Evolutionary conservation across 2,113 vertebrate species (phyloP).

Genomic region (Nibea coibor): DNA sequence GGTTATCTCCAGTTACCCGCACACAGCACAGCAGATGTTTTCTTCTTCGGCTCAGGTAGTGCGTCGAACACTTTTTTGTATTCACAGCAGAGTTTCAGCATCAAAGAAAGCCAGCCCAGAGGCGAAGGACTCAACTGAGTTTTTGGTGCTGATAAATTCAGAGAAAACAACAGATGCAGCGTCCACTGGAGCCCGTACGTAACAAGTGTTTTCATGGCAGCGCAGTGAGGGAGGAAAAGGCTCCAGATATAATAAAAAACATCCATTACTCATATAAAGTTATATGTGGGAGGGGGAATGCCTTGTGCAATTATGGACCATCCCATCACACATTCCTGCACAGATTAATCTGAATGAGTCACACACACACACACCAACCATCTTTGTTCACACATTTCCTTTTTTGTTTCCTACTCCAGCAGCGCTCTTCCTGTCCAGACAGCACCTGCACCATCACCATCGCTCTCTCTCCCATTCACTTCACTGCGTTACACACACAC

Average conservation of each 20-base stretch:
- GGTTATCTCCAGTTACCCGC: slow-evolving; percentile 46
- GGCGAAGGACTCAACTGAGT: slow-evolving; percentile 46
- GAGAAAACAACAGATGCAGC: slow-evolving; percentile 28
- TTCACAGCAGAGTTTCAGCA: slow-evolving; percentile 19
- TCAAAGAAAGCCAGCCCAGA: slow-evolving; percentile 28
- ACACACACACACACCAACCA: slow-evolving; percentile 48
- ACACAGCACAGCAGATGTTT: neutral
- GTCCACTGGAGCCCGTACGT: neutral
- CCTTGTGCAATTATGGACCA: slow-evolving; percentile 55
- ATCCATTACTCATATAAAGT: neutral
- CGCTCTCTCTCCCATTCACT: slow-evolving; percentile 36
- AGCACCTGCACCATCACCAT: slow-evolving; percentile 63
- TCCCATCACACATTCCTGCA: slow-evolving; percentile 51
- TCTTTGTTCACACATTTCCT: slow-evolving; percentile 66
- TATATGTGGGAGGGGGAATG: neutral
- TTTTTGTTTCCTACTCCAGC: slow-evolving; percentile 53
- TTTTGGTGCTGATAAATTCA: slow-evolving; percentile 24
- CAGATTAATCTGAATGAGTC: slow-evolving; percentile 63
- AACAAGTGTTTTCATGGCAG: neutral
- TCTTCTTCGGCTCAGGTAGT: slow-evolving; percentile 19
- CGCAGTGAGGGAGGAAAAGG: neutral
- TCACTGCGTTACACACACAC: slow-evolving; percentile 5
- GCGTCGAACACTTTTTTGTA: neutral
- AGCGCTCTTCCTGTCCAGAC: slow-evolving; percentile 65
- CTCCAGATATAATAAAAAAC: neutral